phyloP scores from a whole-genome alignment of 2,888 invertebrate species.

The Melieria omissa region DNA sequence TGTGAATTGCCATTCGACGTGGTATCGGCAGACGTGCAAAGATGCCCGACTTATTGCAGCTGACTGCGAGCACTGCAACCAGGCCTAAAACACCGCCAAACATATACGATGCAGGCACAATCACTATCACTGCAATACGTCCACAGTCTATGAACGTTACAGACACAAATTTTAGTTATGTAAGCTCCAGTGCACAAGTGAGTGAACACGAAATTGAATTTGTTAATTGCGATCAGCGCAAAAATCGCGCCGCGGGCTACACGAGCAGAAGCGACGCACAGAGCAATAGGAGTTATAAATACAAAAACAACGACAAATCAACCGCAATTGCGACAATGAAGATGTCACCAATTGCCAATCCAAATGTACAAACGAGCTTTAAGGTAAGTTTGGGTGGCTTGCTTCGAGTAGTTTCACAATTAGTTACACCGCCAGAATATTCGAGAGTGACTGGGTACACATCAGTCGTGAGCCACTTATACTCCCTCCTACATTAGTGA shows the following conservation, averaged over 20 bases:
- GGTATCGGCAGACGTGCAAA: too few relatives aligned
- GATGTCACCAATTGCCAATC: constrained; percentile 34
- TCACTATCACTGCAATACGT: background rate
- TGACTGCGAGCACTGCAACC: too few relatives aligned
- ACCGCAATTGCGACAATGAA: constrained; percentile 12
- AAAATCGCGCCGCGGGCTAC: constrained; percentile 25
- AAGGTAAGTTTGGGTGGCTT: constrained; percentile 35
- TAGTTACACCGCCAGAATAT: too few relatives aligned
- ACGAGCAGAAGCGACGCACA: too few relatives aligned
- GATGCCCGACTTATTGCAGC: too few relatives aligned
- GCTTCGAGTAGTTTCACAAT: too few relatives aligned
- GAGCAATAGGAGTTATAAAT: background rate
- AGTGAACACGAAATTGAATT: constrained; percentile 33
- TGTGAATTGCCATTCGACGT: too few relatives aligned
- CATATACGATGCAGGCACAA: constrained; percentile 18
- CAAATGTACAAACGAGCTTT: constrained; percentile 41
- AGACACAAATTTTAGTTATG: constrained; percentile 9
- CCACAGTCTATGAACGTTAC: constrained; percentile 5
- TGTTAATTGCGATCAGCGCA: constrained; percentile 31
- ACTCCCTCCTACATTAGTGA: too few relatives aligned
- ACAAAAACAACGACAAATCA: constrained; percentile 17
- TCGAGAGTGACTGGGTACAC: too few relatives aligned
- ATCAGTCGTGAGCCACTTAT: too few relatives aligned
- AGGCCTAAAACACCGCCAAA: constrained; percentile 10
- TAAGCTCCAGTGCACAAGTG: constrained; percentile 21